A percentile compares a stretch with the other conserved stretches of the same genome.
Conservation (phyloP, 2,113 vertebrate species). For the Ciconia stormi region DNA sequence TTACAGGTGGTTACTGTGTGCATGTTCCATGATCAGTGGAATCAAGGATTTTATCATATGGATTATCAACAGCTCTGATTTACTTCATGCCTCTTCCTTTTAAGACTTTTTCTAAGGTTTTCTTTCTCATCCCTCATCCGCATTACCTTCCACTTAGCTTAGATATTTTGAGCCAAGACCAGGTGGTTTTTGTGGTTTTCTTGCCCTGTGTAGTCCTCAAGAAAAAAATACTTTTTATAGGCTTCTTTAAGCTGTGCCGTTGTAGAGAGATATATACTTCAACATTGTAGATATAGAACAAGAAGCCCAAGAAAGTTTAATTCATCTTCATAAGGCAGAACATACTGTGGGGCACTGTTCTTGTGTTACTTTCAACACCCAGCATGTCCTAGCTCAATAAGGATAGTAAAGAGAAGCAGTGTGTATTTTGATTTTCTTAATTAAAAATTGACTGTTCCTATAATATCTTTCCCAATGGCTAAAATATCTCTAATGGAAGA, state of each 20-base stretch:
- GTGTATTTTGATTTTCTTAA: background rate
- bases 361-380: background rate
- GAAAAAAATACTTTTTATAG: background rate
- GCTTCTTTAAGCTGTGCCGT: background rate
- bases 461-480: background rate
- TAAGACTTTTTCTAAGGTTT: background rate
- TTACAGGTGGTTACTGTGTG: background rate
- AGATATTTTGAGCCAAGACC: background rate
- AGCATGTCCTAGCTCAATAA: background rate
- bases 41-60: background rate
- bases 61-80: background rate
- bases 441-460: background rate
- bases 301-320: background rate
- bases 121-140: background rate
- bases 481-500: background rate
- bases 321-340: background rate
- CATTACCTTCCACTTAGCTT: background rate
- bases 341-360: background rate
- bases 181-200: background rate
- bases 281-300: background rate
- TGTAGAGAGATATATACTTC: background rate
- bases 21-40: background rate
- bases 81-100: background rate
- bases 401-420: background rate
- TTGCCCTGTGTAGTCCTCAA: background rate